These are phyloP conservation scores for Neoarius graeffei DNA, from an alignment of 2,113 vertebrate species.

Conservation along the genomic window DNA sequence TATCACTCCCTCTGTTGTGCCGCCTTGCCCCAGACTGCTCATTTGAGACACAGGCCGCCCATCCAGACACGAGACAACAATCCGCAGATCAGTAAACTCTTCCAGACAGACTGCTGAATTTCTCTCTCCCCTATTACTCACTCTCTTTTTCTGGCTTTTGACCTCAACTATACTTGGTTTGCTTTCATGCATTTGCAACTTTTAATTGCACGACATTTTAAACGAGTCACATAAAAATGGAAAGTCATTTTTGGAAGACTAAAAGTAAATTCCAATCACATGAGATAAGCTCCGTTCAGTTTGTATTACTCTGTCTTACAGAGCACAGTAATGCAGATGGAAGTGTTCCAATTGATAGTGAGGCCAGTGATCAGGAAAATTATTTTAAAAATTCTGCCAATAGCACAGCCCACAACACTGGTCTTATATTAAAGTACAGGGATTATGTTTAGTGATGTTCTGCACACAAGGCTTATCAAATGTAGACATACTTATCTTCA, in stretches of 20 bases:
- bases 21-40: conserved; percentile 63
- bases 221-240: conserved; percentile 71
- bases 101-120: conserved; percentile 31
- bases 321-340: conserved; percentile 69
- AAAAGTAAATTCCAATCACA: conserved; percentile 71
- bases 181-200: conserved; percentile 65
- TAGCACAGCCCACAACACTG: conserved; percentile 69
- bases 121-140: conserved; percentile 36
- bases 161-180: conserved; percentile 46
- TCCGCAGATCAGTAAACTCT: conserved; percentile 53
- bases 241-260: conserved; percentile 73
- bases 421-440: conserved; percentile 62
- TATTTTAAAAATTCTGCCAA: conserved; percentile 78
- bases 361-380: conserved; percentile 80
- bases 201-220: conserved; percentile 74
- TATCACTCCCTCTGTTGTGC: conserved; percentile 59
- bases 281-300: conserved; percentile 69
- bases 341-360: conserved; percentile 76
- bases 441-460: conserved; percentile 57
- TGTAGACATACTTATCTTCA: conserved; percentile 11
- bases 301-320: conserved; percentile 72
- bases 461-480: conserved; percentile 31
- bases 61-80: conserved; percentile 54
- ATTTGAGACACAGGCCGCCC: conserved; percentile 65
- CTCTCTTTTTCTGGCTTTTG: conserved; percentile 44